Evolutionary conservation across 2,888 invertebrate species (phyloP).

Genomic region (Tinea semifulvella): DNA sequence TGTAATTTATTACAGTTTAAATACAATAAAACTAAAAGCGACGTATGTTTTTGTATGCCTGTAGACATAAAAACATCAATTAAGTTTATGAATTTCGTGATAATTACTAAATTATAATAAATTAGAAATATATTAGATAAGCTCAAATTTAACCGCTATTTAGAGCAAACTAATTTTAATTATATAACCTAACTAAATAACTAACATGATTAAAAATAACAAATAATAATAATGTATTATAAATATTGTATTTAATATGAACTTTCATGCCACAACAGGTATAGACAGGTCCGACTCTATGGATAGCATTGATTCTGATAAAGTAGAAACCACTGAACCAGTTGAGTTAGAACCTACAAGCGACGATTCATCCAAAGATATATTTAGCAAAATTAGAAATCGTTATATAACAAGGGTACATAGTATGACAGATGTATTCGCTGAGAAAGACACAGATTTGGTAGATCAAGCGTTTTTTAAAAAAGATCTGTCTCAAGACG

Average conservation of each 20-base stretch:
- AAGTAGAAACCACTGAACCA: slow-evolving; percentile 23
- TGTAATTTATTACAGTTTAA: not conserved
- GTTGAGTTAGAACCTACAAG: slow-evolving; percentile 21
- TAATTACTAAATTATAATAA: too few species aligned
- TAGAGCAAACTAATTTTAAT: too few species aligned
- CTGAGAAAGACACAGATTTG: slow-evolving; percentile 31
- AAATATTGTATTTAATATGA: not conserved
- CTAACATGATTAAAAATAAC: too few species aligned
- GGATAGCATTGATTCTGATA: slow-evolving; percentile 45
- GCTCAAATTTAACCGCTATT: too few species aligned
- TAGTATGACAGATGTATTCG: slow-evolving; percentile 38
- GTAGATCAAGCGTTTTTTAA: slow-evolving; percentile 50
- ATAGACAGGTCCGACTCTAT: slow-evolving; percentile 48
- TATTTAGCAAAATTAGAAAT: slow-evolving; percentile 51
- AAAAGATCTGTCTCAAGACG: slow-evolving; percentile 21
- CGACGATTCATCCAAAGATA: slow-evolving; percentile 42
- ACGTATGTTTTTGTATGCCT: too few species aligned
- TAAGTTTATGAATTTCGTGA: too few species aligned
- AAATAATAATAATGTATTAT: too few species aligned
- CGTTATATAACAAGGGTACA: slow-evolving; percentile 54
- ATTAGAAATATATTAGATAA: too few species aligned
- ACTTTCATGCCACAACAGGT: slow-evolving; percentile 48
- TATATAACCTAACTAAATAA: too few species aligned
- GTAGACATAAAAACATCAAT: too few species aligned
- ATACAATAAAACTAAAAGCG: not conserved